phyloP scores from a whole-genome alignment of 2,113 vertebrate species.

The Oxyura jamaicensis region DNA sequence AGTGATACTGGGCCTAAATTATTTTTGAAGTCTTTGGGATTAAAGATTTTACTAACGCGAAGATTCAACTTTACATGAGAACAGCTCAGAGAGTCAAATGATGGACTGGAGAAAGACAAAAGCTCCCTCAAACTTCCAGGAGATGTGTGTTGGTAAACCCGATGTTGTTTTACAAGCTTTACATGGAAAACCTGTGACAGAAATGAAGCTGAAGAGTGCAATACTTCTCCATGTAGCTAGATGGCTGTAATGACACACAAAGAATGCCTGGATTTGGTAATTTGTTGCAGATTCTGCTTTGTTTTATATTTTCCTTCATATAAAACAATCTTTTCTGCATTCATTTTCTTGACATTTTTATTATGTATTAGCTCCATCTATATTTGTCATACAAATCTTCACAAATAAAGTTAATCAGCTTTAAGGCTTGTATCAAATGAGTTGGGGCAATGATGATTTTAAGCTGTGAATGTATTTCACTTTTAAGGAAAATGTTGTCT shows the following conservation, averaged over 20 bases:
- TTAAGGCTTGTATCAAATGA: background rate
- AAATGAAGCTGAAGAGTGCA: background rate
- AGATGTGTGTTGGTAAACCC: background rate
- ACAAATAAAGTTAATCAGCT: background rate
- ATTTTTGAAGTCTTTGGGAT: background rate
- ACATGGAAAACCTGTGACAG: background rate
- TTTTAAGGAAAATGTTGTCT: background rate
- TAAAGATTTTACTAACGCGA: background rate
- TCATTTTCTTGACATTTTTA: conserved; percentile 41
- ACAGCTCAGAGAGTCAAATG: background rate
- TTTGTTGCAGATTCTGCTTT: background rate
- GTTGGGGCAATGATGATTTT: background rate
- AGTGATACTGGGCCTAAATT: background rate
- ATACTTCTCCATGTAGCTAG: conserved; percentile 11
- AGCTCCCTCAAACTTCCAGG: background rate
- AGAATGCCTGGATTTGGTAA: background rate
- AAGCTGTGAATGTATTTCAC: background rate
- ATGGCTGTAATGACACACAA: conserved; percentile 55
- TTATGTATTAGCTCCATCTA: background rate
- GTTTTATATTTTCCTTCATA: background rate
- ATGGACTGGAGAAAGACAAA: background rate
- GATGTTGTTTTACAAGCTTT: background rate
- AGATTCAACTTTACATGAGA: background rate
- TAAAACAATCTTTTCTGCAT: conserved; percentile 4
- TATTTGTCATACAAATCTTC: background rate